phyloP scores from a whole-genome alignment of 2,888 invertebrate species.

The Limnephilus marmoratus region DNA sequence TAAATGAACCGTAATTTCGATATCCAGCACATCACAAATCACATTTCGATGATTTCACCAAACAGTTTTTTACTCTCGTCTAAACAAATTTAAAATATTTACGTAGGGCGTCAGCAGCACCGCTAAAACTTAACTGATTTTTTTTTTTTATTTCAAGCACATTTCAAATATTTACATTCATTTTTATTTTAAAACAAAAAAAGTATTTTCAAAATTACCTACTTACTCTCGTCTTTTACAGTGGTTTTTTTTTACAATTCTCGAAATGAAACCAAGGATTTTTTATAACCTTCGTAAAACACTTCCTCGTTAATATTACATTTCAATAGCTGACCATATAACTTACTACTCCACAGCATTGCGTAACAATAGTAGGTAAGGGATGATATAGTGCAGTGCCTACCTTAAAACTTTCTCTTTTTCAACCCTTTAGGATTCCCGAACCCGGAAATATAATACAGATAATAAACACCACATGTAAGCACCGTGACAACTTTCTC shows the following conservation, averaged over 20 bases:
- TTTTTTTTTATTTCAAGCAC: not conserved
- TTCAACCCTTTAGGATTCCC: constrained; percentile 3
- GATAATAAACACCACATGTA: constrained; percentile 8
- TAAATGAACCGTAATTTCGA: no score
- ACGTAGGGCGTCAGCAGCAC: not conserved
- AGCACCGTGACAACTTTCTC: constrained; percentile 23
- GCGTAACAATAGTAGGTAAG: not conserved
- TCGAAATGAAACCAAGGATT: not conserved
- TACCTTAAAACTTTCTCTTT: constrained; percentile 11
- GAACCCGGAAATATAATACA: constrained; percentile 8
- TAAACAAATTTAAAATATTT: not conserved
- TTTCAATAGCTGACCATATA: not conserved
- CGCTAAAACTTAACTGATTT: not conserved
- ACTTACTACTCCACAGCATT: not conserved
- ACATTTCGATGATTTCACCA: not conserved
- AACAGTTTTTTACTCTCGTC: not conserved
- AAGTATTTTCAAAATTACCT: not conserved
- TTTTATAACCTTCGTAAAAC: not conserved
- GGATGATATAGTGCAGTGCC: not conserved
- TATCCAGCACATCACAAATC: not conserved
- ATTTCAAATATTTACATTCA: not conserved
- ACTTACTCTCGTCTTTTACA: not conserved
- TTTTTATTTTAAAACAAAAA: no score
- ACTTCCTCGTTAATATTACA: not conserved
- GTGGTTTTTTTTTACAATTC: not conserved